Conservation (phyloP, 1,140 invertebrate genomes). For the Chrysopa pallens region DNA sequence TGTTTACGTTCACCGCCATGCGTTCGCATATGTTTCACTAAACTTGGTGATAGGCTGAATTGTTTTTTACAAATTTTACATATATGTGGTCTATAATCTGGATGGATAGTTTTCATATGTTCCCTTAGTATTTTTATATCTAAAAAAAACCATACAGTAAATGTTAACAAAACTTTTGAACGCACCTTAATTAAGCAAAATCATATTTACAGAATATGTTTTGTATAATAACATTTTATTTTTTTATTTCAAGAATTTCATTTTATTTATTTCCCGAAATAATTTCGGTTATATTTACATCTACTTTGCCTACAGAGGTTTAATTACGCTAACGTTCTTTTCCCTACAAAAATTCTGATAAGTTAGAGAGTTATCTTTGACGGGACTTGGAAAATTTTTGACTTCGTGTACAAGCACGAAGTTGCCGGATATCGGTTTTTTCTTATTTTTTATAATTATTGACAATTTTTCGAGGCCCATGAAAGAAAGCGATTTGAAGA, state of each 20-base stretch:
- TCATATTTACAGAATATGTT: background rate
- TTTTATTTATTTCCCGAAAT: background rate
- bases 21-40: conserved; percentile 18
- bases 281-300: background rate
- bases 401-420: no score
- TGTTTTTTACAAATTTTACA: conserved; percentile 18
- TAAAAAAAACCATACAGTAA: background rate
- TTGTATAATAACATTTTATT: background rate
- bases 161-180: background rate
- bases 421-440: no score
- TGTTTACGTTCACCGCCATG: conserved; percentile 21
- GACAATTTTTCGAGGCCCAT: no score
- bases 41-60: conserved; percentile 14
- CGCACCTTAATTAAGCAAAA: no score
- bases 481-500: no score
- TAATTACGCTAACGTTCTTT: no score
- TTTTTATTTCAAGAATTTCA: background rate
- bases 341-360: no score
- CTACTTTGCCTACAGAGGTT: background rate
- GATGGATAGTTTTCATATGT: conserved; percentile 14
- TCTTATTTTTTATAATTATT: no score
- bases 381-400: no score
- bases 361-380: no score
- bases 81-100: conserved; percentile 17
- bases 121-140: conserved; percentile 1